A percentile compares a stretch with the other conserved stretches of the same genome.
Conservation (phyloP, 2,113 vertebrate genomes). For the Laticauda colubrina region DNA sequence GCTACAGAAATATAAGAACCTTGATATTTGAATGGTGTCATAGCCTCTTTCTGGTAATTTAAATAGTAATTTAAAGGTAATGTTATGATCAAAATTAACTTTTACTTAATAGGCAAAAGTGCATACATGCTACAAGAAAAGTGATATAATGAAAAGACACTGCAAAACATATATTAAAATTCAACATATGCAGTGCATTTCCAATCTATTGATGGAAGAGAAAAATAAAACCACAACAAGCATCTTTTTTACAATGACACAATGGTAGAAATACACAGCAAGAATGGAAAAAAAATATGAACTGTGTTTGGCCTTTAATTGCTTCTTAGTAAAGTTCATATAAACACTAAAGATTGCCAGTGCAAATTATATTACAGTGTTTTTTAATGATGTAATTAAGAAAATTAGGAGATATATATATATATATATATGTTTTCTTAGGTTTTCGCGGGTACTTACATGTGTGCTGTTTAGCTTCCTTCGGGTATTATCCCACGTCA, state of each 20-base stretch:
- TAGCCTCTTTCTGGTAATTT: slow-evolving; percentile 68
- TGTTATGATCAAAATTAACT: slow-evolving; percentile 65
- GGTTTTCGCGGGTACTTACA: too few relatives aligned
- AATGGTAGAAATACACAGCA: slow-evolving; percentile 52
- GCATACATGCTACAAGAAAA: slow-evolving; percentile 65
- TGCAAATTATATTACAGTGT: slow-evolving; percentile 39
- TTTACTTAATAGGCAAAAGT: slow-evolving; percentile 69
- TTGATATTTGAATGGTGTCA: slow-evolving; percentile 70
- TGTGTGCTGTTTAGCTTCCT: too few relatives aligned
- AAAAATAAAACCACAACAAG: slow-evolving; percentile 68
- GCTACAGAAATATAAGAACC: slow-evolving; percentile 64
- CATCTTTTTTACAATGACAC: slow-evolving; percentile 68
- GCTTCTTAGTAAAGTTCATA: slow-evolving; percentile 43
- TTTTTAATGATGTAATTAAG: neutral
- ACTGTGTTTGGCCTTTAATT: slow-evolving; percentile 73
- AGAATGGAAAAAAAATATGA: slow-evolving; percentile 66
- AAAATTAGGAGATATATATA: neutral
- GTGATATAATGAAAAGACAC: slow-evolving; percentile 62
- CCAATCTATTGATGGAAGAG: slow-evolving; percentile 71
- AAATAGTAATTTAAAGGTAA: slow-evolving; percentile 59
- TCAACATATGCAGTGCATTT: slow-evolving; percentile 67
- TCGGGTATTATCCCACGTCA: too few relatives aligned
- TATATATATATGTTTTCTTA: too few relatives aligned
- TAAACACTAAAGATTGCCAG: slow-evolving; percentile 38
- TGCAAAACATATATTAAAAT: slow-evolving; percentile 59